A percentile compares a stretch with the other conserved stretches of the same genome.
Evolutionary conservation across 2,113 vertebrate species (phyloP).

Genomic region (Psophia crepitans): DNA sequence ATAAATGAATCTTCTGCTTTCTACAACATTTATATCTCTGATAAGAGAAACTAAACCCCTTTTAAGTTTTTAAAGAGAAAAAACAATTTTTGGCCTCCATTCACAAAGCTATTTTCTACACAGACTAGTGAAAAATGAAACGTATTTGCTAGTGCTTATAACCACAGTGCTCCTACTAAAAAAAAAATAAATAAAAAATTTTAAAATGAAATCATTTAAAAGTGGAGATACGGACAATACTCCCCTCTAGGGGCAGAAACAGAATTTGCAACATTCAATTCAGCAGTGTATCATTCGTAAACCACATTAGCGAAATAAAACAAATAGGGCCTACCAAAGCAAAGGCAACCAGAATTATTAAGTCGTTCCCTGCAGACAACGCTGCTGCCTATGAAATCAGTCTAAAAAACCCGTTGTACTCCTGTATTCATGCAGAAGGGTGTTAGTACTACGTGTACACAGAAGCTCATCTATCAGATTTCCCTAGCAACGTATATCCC

Average conservation of each 20-base stretch:
- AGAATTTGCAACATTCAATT: neutral
- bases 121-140: neutral
- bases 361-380: neutral
- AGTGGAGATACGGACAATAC: neutral
- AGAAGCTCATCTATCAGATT: neutral
- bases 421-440: neutral
- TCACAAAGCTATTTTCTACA: neutral
- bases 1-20: neutral
- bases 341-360: neutral
- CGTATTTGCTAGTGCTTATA: neutral
- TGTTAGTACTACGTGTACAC: neutral
- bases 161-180: neutral
- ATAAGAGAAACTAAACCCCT: neutral
- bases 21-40: neutral
- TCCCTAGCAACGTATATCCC: neutral
- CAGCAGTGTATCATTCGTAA: neutral
- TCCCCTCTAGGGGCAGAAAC: conserved; percentile 46
- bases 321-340: neutral
- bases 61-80: neutral
- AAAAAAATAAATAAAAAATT: neutral
- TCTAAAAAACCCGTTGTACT: neutral
- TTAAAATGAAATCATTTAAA: neutral
- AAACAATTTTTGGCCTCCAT: neutral
- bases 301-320: neutral
- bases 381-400: neutral